Base-by-base conservation (phyloP, 2,113 vertebrate genomes). In the Pterocles burchelli region DNA sequence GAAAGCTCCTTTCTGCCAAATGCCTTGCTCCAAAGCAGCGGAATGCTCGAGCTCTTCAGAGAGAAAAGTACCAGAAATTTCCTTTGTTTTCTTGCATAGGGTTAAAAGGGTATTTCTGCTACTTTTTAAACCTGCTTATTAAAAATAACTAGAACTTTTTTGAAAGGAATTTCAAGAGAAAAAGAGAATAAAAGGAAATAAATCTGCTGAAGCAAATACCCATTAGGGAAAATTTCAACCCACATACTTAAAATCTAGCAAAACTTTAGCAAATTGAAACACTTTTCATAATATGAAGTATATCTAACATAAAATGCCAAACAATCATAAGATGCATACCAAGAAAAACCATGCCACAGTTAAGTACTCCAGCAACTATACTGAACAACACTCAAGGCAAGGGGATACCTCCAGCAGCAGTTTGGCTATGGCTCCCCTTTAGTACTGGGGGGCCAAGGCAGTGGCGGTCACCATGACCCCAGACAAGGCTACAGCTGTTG, bases 101-200 rank as follows among this genome's bases (percentile, higher is more conserved):
- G 71, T 93, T 94, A 83, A 91, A 85, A 93, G 85, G 49, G 15
- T 93, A 88, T 88, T 88, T 91, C 72, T 93, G 58, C 85, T 79
- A 62, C 71, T 89, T 94, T 90, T 96, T 68, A 90, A 76, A 67
- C 21, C 54, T 79, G 57, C 57, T 91, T 75, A 63, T 67, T 82
- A 89, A 92, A 95, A 94, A 89, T 65, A 91, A 84, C 49, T n/a
- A 78, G 33, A 89, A 65, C 4, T 1, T 72, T 72, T 93, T 71
- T 95, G 45, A 95, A 92, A 89, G 41, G 34, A 76, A 80, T 76
- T 86, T 96, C 73, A 93, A 91, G 80, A 77, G 48, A 88, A 85
- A 85, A 29, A 51, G 19, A 78, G 22, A 92, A 80, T 41, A 82
- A 93, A 90, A 94, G 45, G 49, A 84, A 80, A 80, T 21, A 92